Evolutionary conservation across 1,140 invertebrate species (phyloP).

Genomic region (Lerema accius): DNA sequence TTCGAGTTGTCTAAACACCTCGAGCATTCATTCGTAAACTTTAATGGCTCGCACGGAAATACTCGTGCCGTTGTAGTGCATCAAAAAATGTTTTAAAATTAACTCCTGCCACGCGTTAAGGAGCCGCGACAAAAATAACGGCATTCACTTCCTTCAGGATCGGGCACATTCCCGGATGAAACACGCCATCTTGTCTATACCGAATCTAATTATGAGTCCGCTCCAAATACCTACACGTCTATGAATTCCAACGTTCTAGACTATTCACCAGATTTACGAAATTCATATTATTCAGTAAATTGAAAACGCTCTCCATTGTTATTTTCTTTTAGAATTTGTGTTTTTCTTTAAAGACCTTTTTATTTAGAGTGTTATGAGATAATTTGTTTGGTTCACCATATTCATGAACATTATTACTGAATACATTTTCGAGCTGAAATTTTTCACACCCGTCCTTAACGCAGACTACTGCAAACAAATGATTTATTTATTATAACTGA

Average conservation of each 20-base stretch:
- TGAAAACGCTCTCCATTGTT: background rate
- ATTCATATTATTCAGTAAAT: constrained; percentile 1
- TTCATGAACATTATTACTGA: background rate
- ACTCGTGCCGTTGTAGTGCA: constrained; percentile 47
- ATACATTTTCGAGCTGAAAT: too few relatives aligned
- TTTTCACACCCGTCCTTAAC: too few relatives aligned
- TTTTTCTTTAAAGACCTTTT: background rate
- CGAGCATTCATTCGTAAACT: constrained; percentile 39
- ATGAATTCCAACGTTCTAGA: constrained; percentile 15
- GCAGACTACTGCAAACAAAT: background rate
- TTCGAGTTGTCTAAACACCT: constrained; percentile 18
- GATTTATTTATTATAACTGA: background rate
- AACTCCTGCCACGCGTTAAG: constrained; percentile 54
- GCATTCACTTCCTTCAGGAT: constrained; percentile 43
- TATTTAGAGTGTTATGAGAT: background rate
- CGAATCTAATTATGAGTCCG: constrained; percentile 25
- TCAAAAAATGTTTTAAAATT: constrained; percentile 67
- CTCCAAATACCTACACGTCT: constrained; percentile 11
- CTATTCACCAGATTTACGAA: background rate
- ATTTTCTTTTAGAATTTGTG: background rate
- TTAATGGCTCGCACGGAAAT: constrained; percentile 36
- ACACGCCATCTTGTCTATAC: constrained; percentile 26
- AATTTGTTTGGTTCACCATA: background rate
- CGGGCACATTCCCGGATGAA: constrained; percentile 25
- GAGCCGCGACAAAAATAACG: constrained; percentile 63